Evolutionary conservation across 2,113 vertebrate genomes (phyloP), one percentile per base, ranked within the genome.

Genomic region (Xenotilapia longispinis): DNA sequence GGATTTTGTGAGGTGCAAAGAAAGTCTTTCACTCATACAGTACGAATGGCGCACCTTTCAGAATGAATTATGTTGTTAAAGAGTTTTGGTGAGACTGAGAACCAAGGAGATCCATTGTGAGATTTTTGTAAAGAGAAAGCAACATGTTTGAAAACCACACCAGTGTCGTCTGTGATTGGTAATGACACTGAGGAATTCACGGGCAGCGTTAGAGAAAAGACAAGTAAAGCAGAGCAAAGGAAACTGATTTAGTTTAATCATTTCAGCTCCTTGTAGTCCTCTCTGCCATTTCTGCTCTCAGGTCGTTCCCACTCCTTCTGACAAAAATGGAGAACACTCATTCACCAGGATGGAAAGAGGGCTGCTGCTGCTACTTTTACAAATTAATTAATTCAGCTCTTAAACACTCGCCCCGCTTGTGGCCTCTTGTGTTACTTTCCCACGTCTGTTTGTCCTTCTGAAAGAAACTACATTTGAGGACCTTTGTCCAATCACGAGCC

Each of bases 381-480:
- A 84, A 21, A 85, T 82, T 3, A 54, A 93, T 91, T 70, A 51
- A 85, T 75, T 84, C 87, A 63, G 80, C 54, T 85, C 79, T 87
- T 75, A 21, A 89, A 79, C 78, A 13, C 36, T 70, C 6, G 14
- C 12, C 2, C 88, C 55, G 75, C 75, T 45, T 21, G 49, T 73
- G 87, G 82, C 75, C 89, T 75, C 85, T 80, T 75, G 49, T 65
- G 81, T 60, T 82, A 33, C 81, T 63, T 93, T 93, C 90, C 87
- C 92, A 93, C 75, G 63, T 93, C 78, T 79, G 65, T 60, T 63
- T 84, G 83, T 87, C 82, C 86, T 84, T 89, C 84, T 84, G 31
- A 89, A 65, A 33, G 86, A 88, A 36, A 9, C 51, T 55, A 80
- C 36, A 68, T 33, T 84, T 17, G n/a, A 68, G 75, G 85, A 82